A percentile compares a stretch with the other conserved stretches of the same genome.
Conservation (phyloP, 2,113 vertebrate species). For the Tringa solitaria region DNA sequence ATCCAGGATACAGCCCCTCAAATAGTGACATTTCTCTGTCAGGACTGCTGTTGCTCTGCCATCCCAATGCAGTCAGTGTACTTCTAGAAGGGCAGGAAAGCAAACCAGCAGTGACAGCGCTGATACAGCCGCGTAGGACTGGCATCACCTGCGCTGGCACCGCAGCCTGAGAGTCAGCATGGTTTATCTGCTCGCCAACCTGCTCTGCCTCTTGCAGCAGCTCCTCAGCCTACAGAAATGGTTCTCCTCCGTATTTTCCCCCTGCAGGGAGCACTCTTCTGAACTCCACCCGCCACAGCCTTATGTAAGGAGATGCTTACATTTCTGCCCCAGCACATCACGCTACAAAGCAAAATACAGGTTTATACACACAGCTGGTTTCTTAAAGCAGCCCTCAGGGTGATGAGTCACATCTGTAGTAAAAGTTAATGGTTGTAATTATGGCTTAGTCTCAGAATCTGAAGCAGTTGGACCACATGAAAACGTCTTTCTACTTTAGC, state of each 20-base stretch:
- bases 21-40: fast-evolving
- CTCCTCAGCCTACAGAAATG: neutral
- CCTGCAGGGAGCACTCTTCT: neutral
- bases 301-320: neutral
- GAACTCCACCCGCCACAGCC: neutral
- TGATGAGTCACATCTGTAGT: neutral
- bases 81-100: neutral
- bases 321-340: neutral
- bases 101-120: neutral
- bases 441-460: neutral
- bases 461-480: constrained; percentile 6
- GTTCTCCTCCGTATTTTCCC: neutral
- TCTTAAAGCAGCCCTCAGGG: neutral
- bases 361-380: neutral
- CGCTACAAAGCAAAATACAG: neutral
- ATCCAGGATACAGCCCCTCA: neutral
- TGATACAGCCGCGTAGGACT: neutral
- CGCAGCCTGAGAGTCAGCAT: neutral
- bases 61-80: fast-evolving
- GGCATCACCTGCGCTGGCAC: neutral
- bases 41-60: neutral
- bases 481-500: constrained; percentile 9
- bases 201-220: neutral
- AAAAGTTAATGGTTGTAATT: neutral
- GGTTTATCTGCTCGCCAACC: neutral